Base-by-base conservation (phyloP, 1,140 invertebrate species). In the Leptopilina boulardi region DNA sequence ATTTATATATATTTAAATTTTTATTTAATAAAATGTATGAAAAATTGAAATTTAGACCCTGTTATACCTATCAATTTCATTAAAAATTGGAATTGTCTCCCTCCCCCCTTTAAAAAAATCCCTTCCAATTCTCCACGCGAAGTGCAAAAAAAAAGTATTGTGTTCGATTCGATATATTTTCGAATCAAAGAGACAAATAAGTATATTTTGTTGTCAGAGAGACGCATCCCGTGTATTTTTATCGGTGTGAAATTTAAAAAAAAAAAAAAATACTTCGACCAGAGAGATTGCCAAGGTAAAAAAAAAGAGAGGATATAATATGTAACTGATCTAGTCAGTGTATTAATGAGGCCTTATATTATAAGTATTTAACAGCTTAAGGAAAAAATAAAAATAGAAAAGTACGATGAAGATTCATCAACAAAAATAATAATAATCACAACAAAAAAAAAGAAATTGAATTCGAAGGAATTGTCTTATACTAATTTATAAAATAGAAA, bases 301-400 rank as follows among this genome's bases (percentile, higher is more conserved):
- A 77, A 38, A 3, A 38, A 30, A 5, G 26, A 83, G 74, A 82
- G 71, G 75, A 80, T 59, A 82, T 82, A 73, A 89, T 87, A 87
- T 89, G 85, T 88, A 91, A 91, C 88, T 91, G 89, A 89, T 91
- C 90, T 91, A 91, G 89, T 91, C 90, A 89, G 89, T 91, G 89
- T 90, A 91, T 89, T 87, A 90, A 88, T 87, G 88, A 89, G 90
- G 90, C 90, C 90, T 91, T 91, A 91, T 91, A 89, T 91, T 91
- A 10, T 30, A 30, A 23, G 41, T 77, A 54, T 21, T 47, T 56
- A 30, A 70, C 30, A 30, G 21, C 41, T 41, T 26, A 38, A 76
- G 38, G 59, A 18, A 74, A 23, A n/a, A n/a, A n/a, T n/a, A n/a
- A n/a, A n/a, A 74, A 26, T 3, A 23, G 44, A 54, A 34, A 70